phyloP scores from a whole-genome alignment of 92 coral and sea anemone species.

The Epizoanthus scotinus region DNA sequence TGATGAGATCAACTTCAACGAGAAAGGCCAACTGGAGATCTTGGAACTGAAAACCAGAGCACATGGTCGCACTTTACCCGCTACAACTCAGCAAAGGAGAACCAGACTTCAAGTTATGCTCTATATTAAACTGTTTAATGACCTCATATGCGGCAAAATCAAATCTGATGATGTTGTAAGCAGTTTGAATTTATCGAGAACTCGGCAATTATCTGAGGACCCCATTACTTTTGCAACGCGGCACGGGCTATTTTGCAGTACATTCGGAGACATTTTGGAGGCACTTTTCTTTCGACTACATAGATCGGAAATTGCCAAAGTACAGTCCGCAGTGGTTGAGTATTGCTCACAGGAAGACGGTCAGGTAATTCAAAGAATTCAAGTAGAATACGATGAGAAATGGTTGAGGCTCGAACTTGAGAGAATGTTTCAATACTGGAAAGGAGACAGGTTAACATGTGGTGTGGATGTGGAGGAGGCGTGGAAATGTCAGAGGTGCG shows the following conservation, averaged over 20 bases:
- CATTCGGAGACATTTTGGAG: slow-evolving; percentile 46
- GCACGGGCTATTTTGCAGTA: slow-evolving; percentile 34
- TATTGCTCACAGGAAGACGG: slow-evolving; percentile 53
- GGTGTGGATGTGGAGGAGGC: slow-evolving; percentile 78
- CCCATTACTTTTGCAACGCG: slow-evolving; percentile 51
- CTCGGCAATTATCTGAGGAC: slow-evolving; percentile 48
- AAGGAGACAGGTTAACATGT: slow-evolving; percentile 49
- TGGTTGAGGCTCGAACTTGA: slow-evolving; percentile 54
- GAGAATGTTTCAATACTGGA: slow-evolving; percentile 64
- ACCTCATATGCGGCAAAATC: slow-evolving; percentile 48
- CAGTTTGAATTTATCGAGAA: slow-evolving; percentile 43
- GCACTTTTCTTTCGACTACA: slow-evolving; percentile 44
- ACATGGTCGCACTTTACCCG: slow-evolving; percentile 38
- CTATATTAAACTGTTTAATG: slow-evolving; percentile 60
- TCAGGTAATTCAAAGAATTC: slow-evolving; percentile 35
- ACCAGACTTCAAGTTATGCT: slow-evolving; percentile 56
- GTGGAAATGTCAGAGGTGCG: slow-evolving; percentile 73
- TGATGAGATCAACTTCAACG: slow-evolving; percentile 59
- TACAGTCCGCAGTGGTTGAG: slow-evolving; percentile 44
- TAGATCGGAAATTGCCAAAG: slow-evolving; percentile 28
- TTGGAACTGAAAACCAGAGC: slow-evolving; percentile 66
- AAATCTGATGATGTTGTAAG: slow-evolving; percentile 17
- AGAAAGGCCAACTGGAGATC: slow-evolving; percentile 51
- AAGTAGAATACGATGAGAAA: slow-evolving; percentile 45
- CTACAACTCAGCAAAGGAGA: slow-evolving; percentile 55